Percentiles rank a stretch among this genome's conserved stretches.
Conservation (phyloP, 2,113 vertebrate genomes). For the Chascanopsetta lugubris region DNA sequence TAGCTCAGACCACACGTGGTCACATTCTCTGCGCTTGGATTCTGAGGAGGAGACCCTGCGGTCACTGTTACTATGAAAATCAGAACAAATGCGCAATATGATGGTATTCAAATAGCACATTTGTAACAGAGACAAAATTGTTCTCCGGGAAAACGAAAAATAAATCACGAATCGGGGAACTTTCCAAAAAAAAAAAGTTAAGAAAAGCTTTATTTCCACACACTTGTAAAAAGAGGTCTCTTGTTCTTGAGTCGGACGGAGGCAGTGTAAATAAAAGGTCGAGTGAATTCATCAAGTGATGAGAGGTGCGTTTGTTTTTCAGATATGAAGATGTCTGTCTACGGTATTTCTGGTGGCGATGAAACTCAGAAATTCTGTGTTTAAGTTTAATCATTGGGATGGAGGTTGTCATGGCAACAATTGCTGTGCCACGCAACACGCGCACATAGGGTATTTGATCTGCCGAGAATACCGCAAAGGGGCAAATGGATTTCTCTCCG, state of each 20-base stretch:
- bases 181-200: neutral
- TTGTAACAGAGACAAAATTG: neutral
- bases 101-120: constrained; percentile 9
- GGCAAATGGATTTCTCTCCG: neutral
- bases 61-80: neutral
- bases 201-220: neutral
- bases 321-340: too few species aligned
- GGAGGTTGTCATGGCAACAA: too few species aligned
- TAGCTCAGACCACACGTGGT: constrained; percentile 34
- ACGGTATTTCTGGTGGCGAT: neutral
- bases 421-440: neutral
- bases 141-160: neutral
- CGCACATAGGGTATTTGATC: neutral
- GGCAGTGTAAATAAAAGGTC: neutral
- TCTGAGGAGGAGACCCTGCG: neutral
- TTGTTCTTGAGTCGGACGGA: neutral
- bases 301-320: neutral
- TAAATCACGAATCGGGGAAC: neutral
- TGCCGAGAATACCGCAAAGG: neutral
- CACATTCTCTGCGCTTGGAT: constrained; percentile 11
- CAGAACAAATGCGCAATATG: constrained; percentile 5
- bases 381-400: too few species aligned
- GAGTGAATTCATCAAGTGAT: neutral
- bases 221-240: neutral
- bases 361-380: too few species aligned